Percentiles rank a stretch among this genome's conserved stretches.
Evolutionary conservation across 1,140 invertebrate species (phyloP).

Genomic region (Cyrtorhinus lividipennis): DNA sequence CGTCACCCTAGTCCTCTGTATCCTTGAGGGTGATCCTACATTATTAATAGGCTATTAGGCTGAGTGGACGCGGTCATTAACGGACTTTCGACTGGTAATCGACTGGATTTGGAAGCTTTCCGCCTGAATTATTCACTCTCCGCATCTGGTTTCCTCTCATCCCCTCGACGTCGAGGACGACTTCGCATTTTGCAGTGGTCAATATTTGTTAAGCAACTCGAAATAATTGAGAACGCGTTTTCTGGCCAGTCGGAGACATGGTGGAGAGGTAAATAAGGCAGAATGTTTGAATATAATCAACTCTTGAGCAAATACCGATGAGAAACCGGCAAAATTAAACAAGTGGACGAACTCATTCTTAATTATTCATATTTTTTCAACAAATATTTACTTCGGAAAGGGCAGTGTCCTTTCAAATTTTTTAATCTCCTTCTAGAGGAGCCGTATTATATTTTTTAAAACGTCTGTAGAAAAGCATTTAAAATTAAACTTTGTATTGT

Average conservation of each 20-base stretch:
- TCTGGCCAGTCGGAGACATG: not conserved
- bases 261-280: not conserved
- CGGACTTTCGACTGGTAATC: constrained; percentile 6
- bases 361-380: not conserved
- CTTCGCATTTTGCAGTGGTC: not conserved
- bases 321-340: not conserved
- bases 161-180: not conserved
- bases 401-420: too few species aligned
- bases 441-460: too few species aligned
- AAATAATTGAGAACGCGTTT: too few species aligned
- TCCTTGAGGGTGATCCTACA: constrained; percentile 7
- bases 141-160: not conserved
- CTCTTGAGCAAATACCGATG: not conserved
- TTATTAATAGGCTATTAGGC: constrained; percentile 13
- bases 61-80: constrained; percentile 11
- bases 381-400: too few species aligned
- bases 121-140: constrained; percentile 3
- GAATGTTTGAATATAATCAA: constrained; percentile 8
- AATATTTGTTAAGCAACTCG: not conserved
- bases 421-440: too few species aligned
- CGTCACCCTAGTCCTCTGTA: not conserved
- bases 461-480: too few species aligned
- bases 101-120: not conserved
- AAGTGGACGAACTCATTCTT: not conserved
- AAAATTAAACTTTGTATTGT: too few species aligned